Base-by-base conservation (phyloP, 2,113 vertebrate genomes). In the Syngnathus floridae region DNA sequence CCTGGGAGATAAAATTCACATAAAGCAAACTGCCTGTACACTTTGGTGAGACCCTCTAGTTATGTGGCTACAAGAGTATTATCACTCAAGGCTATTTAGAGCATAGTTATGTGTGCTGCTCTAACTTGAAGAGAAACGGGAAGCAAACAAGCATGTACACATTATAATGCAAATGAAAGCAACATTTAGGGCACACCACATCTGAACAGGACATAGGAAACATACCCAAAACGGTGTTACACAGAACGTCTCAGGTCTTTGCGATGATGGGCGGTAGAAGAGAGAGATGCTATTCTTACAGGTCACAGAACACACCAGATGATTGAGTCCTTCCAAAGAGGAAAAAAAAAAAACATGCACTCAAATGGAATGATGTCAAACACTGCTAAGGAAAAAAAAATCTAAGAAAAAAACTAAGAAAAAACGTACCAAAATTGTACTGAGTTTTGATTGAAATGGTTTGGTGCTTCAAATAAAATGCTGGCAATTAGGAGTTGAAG, bases 51-150 rank as follows among this genome's bases (percentile, higher is more conserved):
- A 60, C 63, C 38, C 46, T 48, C 37, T n/a, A 52, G 55, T 31
- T 40, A 60, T 56, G 66, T 70, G 67, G 65, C 77, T 37, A 11
- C 10, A 46, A 43, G n/a, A 63, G 22, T 56, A 55, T 13, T 56
- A 55, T 13, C 13, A 51, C 66, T 73, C 21, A n/a, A 49, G 10
- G 68, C 78, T 82, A 85, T 85, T 85, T 80, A 8, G 67, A 75
- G 80, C 51, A 72, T 1, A 14, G 69, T 43, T 62, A 75, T 63
- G 71, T 62, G 66, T 62, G 19, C 35, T 0, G 58, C 64, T 64
- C 62, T 49, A 74, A 66, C 21, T 22, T 69, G 54, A 67, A 26
- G 57, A 56, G 1, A n/a, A 36, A 38, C 8, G 19, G 21, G 21
- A 43, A 12, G 37, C 61, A 35, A 19, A 66, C 48, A 62, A 31